These are phyloP conservation scores for Phalangium opilio DNA, from an alignment of 2,888 invertebrate species.

Conservation along the genomic window DNA sequence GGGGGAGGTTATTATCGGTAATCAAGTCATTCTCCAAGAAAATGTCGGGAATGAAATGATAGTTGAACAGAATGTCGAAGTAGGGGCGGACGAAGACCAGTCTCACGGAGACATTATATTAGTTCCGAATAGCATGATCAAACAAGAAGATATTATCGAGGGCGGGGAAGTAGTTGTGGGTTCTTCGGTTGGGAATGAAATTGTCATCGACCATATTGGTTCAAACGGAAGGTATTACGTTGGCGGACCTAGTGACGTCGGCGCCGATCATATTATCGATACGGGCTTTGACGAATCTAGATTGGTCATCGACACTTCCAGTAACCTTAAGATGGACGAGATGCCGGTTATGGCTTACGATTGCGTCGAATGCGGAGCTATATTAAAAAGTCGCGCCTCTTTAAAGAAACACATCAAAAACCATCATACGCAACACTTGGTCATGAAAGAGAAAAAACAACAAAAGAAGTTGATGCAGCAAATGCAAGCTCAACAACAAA, in stretches of 20 bases:
- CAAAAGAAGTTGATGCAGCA: too few species aligned
- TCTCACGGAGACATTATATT: slow-evolving; percentile 20
- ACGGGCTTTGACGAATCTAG: slow-evolving; percentile 14
- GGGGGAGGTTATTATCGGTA: slow-evolving; percentile 16
- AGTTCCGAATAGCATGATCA: slow-evolving; percentile 19
- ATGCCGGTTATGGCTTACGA: slow-evolving; percentile 27
- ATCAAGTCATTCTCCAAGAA: slow-evolving; percentile 16
- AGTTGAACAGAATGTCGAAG: slow-evolving; percentile 18
- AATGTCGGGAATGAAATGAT: slow-evolving; percentile 16
- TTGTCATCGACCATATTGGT: slow-evolving; percentile 18
- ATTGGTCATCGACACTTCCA: slow-evolving; percentile 19
- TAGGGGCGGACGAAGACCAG: slow-evolving; percentile 12
- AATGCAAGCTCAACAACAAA: background rate
- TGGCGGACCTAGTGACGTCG: slow-evolving; percentile 11
- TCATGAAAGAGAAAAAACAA: slow-evolving; percentile 9
- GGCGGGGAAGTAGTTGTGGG: slow-evolving; percentile 20
- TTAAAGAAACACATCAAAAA: slow-evolving; percentile 33
- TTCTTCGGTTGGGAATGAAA: slow-evolving; percentile 19
- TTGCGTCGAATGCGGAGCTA: slow-evolving; percentile 33
- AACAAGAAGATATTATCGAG: slow-evolving; percentile 21
- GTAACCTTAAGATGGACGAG: slow-evolving; percentile 11
- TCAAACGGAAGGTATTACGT: slow-evolving; percentile 11
- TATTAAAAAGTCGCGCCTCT: slow-evolving; percentile 32
- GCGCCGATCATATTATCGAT: slow-evolving; percentile 13
- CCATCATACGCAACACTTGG: slow-evolving; percentile 24